A percentile compares a stretch with the other conserved stretches of the same genome.
These are phyloP conservation scores for Falco columbarius DNA, from an alignment of 2,797 vertebrate species.

Conservation along the genomic window DNA sequence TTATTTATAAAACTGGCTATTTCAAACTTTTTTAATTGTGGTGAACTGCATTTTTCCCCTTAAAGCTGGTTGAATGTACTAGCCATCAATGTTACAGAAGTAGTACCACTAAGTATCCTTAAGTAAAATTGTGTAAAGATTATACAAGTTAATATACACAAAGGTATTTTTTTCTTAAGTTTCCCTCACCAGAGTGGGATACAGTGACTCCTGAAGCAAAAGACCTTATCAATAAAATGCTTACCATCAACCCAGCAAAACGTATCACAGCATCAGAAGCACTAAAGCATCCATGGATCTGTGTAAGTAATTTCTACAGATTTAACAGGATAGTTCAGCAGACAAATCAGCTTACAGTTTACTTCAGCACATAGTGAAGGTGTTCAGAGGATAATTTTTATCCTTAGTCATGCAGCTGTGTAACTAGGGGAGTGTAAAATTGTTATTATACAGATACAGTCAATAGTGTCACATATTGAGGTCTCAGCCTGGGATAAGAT, in stretches of 20 bases:
- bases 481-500: background rate
- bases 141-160: background rate
- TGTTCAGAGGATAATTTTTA: background rate
- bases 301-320: slow-evolving; percentile 79
- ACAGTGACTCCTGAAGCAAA: slow-evolving; percentile 97
- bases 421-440: background rate
- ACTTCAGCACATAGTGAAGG: background rate
- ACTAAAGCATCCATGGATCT: slow-evolving; percentile 98
- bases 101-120: background rate
- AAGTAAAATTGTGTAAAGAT: background rate
- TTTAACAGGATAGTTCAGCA: background rate
- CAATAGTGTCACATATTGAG: background rate
- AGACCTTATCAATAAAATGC: slow-evolving; percentile 99
- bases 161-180: slow-evolving; percentile 75
- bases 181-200: slow-evolving; percentile 98
- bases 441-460: background rate
- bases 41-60: background rate
- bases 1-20: background rate
- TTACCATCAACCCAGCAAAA: slow-evolving; percentile 96
- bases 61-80: background rate
- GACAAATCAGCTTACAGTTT: background rate
- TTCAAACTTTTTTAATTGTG: background rate
- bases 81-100: background rate
- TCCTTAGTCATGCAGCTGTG: background rate
- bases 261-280: slow-evolving; percentile 93